Conservation (phyloP, 2,113 vertebrate genomes). For the Dicaeum eximium region DNA sequence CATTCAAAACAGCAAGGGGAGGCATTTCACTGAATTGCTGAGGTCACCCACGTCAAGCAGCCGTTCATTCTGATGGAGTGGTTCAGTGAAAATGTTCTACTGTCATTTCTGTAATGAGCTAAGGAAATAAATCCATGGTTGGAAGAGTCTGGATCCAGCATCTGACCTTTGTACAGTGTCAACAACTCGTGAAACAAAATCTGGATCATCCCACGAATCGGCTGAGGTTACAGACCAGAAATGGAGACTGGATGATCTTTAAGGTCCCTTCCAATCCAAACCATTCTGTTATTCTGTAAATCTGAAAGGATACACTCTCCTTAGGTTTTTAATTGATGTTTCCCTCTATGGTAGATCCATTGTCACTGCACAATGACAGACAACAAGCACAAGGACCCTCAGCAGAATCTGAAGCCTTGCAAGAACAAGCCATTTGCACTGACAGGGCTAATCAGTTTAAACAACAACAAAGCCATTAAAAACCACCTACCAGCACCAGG, state of each 20-base stretch:
- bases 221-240: neutral
- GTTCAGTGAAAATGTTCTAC: neutral
- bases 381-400: rapidly evolving
- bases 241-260: neutral
- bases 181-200: neutral
- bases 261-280: neutral
- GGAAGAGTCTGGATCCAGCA: neutral
- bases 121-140: neutral
- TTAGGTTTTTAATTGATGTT: neutral
- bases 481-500: neutral
- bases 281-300: neutral
- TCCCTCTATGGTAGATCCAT: neutral
- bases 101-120: neutral
- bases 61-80: rapidly evolving
- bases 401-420: neutral
- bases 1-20: neutral
- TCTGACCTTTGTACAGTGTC: neutral
- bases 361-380: neutral
- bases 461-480: neutral
- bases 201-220: rapidly evolving
- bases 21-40: neutral
- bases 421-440: neutral
- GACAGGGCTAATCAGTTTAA: neutral
- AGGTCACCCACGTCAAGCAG: neutral
- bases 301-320: neutral